phyloP scores from a whole-genome alignment of 2,113 vertebrate species.

The Silurus asotus region DNA sequence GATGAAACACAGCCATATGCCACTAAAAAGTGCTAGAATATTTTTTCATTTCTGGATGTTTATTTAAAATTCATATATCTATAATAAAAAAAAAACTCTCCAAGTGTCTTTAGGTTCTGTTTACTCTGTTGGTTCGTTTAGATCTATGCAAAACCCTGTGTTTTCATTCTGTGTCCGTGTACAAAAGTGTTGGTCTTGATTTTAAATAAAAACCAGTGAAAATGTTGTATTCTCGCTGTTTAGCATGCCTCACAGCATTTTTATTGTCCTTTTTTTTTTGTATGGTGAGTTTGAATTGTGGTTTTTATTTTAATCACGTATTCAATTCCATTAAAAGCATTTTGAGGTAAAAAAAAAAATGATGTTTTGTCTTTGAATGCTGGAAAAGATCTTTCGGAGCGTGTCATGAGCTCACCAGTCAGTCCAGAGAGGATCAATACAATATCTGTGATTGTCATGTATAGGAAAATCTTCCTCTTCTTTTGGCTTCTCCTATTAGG shows the following conservation, averaged over 20 bases:
- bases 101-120: background rate
- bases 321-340: conserved; percentile 68
- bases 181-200: conserved; percentile 36
- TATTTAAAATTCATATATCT: background rate
- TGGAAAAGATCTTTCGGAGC: background rate
- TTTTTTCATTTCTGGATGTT: background rate
- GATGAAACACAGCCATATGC: background rate
- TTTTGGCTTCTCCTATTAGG: too few species aligned
- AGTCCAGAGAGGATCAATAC: too few species aligned
- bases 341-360: conserved; percentile 57
- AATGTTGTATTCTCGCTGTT: conserved; percentile 50
- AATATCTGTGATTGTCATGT: background rate
- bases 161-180: conserved; percentile 46
- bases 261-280: conserved; percentile 44
- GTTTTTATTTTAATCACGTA: conserved; percentile 65
- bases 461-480: too few species aligned
- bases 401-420: too few species aligned
- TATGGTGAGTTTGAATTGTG: conserved; percentile 62
- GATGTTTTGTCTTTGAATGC: conserved; percentile 15
- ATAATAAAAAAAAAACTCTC: background rate
- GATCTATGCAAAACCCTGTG: conserved; percentile 59
- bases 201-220: conserved; percentile 47
- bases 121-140: conserved; percentile 34
- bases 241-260: conserved; percentile 59
- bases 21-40: background rate